Evolutionary conservation across 2,888 invertebrate genomes (phyloP), one percentile per base, ranked within the genome.

Genomic region (Crioceris asparagi): DNA sequence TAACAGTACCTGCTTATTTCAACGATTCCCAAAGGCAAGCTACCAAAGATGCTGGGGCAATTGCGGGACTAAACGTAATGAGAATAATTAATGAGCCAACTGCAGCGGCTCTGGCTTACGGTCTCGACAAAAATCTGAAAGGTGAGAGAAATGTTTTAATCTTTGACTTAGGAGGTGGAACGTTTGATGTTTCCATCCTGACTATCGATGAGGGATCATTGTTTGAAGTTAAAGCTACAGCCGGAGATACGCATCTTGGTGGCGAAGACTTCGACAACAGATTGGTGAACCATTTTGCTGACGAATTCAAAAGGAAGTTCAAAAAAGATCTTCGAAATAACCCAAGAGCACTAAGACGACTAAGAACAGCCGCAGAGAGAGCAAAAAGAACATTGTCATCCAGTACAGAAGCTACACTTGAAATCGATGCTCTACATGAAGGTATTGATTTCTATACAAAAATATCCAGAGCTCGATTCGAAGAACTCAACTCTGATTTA

Each of bases 111-210:
- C 38, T 54, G 7, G 53, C 52, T n/a, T 52, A 54, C 36, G 53
- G 52, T n/a, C 41, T 54, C 19, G 53, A 54, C 32, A 54, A 54
- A 40, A 54, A 52, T 36, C 32, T 52, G 15, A 51, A 51, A 35
- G 53, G 52, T 2, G 52, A 54, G 33, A 47, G 32, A 21, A 52
- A 54, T 52, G 75, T 79, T 75, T 79, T 15, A 65, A 77, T 79
- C 46, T 78, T 77, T 55, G 77, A 78, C 55, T 65, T 78, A 40
- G 77, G 77, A 12, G 67, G 67, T 29, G 70, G 69, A 34, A 84
- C 84, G 16, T 87, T 87, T 61, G 87, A 87, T 65, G 86, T 87
- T 1, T 86, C 86, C 33, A 77, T 87, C 43, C 66, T 88, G 30
- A 82, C 83, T 32, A 86, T 87, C 57, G 84, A 84, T 56, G 84